Base-by-base conservation (phyloP, 2,797 vertebrate genomes). In the Parotocinclus haroldoi region DNA sequence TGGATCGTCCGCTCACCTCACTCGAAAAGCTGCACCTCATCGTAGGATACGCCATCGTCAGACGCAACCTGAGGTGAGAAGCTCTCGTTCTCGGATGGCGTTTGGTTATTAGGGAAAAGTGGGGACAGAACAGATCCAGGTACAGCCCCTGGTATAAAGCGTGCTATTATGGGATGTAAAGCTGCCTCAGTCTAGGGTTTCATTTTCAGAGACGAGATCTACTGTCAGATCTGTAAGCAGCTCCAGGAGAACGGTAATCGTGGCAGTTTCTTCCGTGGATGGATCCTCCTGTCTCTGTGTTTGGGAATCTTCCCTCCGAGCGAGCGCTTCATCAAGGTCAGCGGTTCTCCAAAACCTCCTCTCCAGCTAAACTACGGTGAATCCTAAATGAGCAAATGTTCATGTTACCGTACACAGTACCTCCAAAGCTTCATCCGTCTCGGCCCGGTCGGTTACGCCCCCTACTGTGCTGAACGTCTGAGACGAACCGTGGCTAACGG, bases 141-240 rank as follows among this genome's bases (percentile, higher is more conserved):
- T n/a, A n/a, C n/a, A n/a, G n/a, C n/a, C n/a, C n/a, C 38, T 5
- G 38, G 38, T 40, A 40, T 40, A 5, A 5, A 9, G 38, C 38
- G 9, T 9, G 5, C 38, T 40, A 9, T 40, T 5, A 40, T 40
- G 38, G 38, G 38, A 5, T 5, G 27, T 27, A 27, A 27, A 27
- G 2, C n/a, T n/a, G n/a, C 2, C 27, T 5, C 2, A 27, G 27
- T 27, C 27, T 27, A 5, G 2, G 27, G 27, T 27, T 27, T 27
- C 27, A 27, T 27, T 27, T 39, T 60, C 86, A 99, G 97, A 80
- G 96, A 99, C 76, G 97, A 99, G 81, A 95, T 99, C 79, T 99
- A 97, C 79, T 97, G 96, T 85, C 97, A 99, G 88, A 98, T 99
- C 87, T 99, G 96, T 83, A 99, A 99, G 79, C 97, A 99, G 78